These are phyloP conservation scores for Cotesia typhae DNA, from an alignment of 1,140 invertebrate genomes.

Conservation along the genomic window DNA sequence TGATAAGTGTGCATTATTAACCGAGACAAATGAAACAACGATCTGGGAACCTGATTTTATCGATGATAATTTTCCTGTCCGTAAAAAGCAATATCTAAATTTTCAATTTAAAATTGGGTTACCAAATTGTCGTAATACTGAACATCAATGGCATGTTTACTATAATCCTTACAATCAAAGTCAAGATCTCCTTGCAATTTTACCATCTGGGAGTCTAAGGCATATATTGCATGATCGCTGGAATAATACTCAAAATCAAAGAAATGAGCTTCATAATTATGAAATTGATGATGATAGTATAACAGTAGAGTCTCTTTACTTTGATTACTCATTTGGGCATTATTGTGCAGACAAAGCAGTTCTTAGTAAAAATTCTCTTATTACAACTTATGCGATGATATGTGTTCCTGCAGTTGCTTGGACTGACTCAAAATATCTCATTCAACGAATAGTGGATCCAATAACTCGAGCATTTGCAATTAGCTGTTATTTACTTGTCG, in stretches of 20 bases:
- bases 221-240: constrained; percentile 72
- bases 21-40: constrained; percentile 67
- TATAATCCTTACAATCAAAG: constrained; percentile 70
- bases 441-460: constrained; percentile 79
- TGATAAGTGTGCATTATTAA: constrained; percentile 69
- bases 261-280: constrained; percentile 45
- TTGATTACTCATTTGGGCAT: constrained; percentile 77
- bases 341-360: constrained; percentile 82
- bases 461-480: constrained; percentile 78
- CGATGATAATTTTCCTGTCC: constrained; percentile 37
- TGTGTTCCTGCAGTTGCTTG: constrained; percentile 77
- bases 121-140: constrained; percentile 74
- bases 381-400: constrained; percentile 75
- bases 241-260: background rate
- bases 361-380: constrained; percentile 52
- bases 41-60: constrained; percentile 56
- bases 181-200: constrained; percentile 72
- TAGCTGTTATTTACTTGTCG: constrained; percentile 75
- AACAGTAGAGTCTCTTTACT: constrained; percentile 63
- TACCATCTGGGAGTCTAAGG: constrained; percentile 74
- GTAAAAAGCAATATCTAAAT: constrained; percentile 23
- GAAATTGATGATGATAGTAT: constrained; percentile 53
- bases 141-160: constrained; percentile 77
- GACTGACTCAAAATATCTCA: constrained; percentile 76
- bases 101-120: constrained; percentile 67